Percentiles rank a stretch among this genome's conserved stretches.
phyloP scores from a whole-genome alignment of 2,113 vertebrate genomes.

The Rissa tridactyla region DNA sequence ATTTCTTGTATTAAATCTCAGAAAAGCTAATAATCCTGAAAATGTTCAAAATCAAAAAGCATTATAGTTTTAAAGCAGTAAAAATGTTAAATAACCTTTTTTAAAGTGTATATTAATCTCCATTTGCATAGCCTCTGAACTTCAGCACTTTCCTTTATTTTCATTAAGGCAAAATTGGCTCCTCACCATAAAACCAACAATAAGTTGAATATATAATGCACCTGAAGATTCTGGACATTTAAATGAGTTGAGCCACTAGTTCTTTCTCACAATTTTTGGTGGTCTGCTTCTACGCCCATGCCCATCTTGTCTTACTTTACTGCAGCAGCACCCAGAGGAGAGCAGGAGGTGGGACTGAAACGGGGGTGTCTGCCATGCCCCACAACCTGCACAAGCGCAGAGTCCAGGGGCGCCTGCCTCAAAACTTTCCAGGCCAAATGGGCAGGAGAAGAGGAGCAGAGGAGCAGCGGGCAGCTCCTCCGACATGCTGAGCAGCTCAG shows the following conservation, averaged over 20 bases:
- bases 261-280: neutral
- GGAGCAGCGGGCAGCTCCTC: neutral
- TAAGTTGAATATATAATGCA: neutral
- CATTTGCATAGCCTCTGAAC: slow-evolving; percentile 8
- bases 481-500: neutral
- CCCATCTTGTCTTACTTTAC: neutral
- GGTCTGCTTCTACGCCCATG: rapidly evolving
- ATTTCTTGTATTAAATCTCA: slow-evolving; percentile 26
- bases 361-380: neutral
- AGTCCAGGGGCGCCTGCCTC: neutral
- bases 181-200: neutral
- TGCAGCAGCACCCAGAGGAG: neutral
- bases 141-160: slow-evolving; percentile 6
- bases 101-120: neutral
- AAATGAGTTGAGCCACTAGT: neutral
- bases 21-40: slow-evolving; percentile 33
- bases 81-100: slow-evolving; percentile 14
- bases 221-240: neutral
- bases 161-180: neutral
- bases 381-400: neutral
- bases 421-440: neutral
- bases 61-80: neutral
- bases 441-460: neutral
- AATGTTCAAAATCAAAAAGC: slow-evolving; percentile 36
- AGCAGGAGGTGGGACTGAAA: neutral